A percentile compares a stretch with the other conserved stretches of the same genome.
Conservation (phyloP, 2,797 vertebrate genomes). For the Galaxias olidus region DNA sequence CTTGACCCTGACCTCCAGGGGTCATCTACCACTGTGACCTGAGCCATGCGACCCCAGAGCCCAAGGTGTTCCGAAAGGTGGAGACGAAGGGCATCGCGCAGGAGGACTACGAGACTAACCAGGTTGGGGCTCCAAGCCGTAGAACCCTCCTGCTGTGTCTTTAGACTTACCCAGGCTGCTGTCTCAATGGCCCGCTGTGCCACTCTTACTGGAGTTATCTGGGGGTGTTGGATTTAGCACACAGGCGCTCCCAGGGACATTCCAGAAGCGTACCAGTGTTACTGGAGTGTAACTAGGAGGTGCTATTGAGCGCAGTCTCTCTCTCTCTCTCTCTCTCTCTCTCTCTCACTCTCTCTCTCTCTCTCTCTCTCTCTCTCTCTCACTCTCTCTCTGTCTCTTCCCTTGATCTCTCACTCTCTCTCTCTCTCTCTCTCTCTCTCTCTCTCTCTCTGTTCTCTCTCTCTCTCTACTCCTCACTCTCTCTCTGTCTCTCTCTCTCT, state of each 20-base stretch:
- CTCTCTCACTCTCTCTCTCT: background rate
- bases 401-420: background rate
- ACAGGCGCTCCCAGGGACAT: background rate
- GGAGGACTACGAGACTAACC: conserved; percentile 71
- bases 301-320: background rate
- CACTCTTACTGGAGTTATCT: background rate
- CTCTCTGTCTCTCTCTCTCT: background rate
- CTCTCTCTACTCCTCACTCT: background rate
- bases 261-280: background rate
- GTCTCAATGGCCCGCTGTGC: background rate
- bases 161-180: background rate
- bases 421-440: background rate
- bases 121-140: conserved; percentile 54
- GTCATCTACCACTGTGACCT: conserved; percentile 80
- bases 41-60: conserved; percentile 57
- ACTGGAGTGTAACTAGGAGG: background rate
- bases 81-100: conserved; percentile 72
- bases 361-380: background rate
- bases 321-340: background rate
- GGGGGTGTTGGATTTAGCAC: background rate
- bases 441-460: background rate
- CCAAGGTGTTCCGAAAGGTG: conserved; percentile 74
- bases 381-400: background rate
- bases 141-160: background rate
- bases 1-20: conserved; percentile 45